Evolutionary conservation across 1,140 invertebrate genomes (phyloP), one percentile per base, ranked within the genome.

Genomic region (Scylla paramamosain): DNA sequence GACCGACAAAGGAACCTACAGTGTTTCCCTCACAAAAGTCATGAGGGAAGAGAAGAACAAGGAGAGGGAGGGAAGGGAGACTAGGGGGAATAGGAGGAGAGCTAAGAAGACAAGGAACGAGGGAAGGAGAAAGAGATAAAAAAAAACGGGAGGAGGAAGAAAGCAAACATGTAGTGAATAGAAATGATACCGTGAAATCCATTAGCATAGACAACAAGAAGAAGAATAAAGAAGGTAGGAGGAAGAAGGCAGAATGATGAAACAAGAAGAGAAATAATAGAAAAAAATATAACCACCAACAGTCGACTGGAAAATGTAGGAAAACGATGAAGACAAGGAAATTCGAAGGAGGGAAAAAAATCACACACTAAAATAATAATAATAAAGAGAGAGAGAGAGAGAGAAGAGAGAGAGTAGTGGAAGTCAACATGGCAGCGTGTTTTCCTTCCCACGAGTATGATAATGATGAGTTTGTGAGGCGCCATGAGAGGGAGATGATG

Each of bases 181-280:
- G 67, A 77, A 77, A 77, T 77, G 67, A 77, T n/a, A 77, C 20
- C n/a, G 67, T 77, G 67, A 77, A 77, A 77, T 77, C 67, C 67
- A 77, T 77, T 77, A 77, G 67, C 67, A 77, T 77, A 77, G 67
- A 77, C 20, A 8, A 12, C 1, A 77, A 77, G n/a, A n/a, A n/a
- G 67, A 8, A 77, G n/a, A n/a, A 77, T 16, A 77, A 20, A 20
- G n/a, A n/a, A n/a, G n/a, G 8, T 0, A n/a, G 67, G 8, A 77
- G 20, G 20, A 77, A n/a, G n/a, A 77, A 77, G 67, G n/a, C 8
- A n/a, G 25, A 77, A 77, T 4, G 52, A 77, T 0, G 6, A n/a
- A 77, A 77, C 0, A 8, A 25, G 8, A 77, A n/a, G 20, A 77
- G n/a, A 3, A 77, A 25, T 7, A 3, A n/a, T 6, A 77, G n/a